A percentile compares a stretch with the other conserved stretches of the same genome.
These are phyloP conservation scores for Macaria liturata DNA, from an alignment of 2,888 invertebrate genomes.

Conservation along the genomic window DNA sequence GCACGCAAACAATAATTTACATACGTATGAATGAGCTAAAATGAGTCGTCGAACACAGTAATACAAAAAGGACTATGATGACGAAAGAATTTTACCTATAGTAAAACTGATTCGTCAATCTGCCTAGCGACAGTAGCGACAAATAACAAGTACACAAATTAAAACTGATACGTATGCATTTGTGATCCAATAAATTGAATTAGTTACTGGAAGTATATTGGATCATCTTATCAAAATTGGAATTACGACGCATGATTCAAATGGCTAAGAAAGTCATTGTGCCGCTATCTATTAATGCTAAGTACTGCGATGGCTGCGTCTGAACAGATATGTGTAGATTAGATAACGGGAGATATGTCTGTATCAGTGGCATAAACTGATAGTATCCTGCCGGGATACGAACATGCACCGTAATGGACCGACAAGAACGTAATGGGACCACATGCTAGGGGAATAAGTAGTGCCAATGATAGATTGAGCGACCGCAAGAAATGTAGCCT, in stretches of 20 bases:
- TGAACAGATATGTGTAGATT: neutral
- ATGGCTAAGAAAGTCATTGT: neutral
- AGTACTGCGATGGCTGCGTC: constrained; percentile 4
- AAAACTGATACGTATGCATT: neutral
- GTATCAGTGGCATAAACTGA: neutral
- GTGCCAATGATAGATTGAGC: too few relatives aligned
- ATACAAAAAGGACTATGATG: too few relatives aligned
- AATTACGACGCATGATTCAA: too few relatives aligned
- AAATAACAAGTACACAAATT: too few relatives aligned
- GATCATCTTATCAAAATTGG: neutral
- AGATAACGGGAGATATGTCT: neutral
- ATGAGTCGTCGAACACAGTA: too few relatives aligned
- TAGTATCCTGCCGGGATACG: constrained; percentile 7
- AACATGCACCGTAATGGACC: constrained; percentile 1
- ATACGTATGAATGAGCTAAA: too few relatives aligned
- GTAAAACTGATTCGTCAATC: too few relatives aligned
- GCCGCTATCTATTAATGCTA: neutral
- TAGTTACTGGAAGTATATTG: too few relatives aligned
- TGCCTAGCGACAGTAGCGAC: too few relatives aligned
- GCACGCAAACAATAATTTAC: neutral
- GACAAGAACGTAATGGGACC: constrained; percentile 4
- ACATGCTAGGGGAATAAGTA: constrained; percentile 1
- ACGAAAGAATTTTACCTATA: too few relatives aligned
- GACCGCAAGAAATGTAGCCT: too few relatives aligned
- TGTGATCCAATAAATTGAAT: neutral